Evolutionary conservation across 2,888 invertebrate species (phyloP).

Genomic region (Trichopria drosophilae): DNA sequence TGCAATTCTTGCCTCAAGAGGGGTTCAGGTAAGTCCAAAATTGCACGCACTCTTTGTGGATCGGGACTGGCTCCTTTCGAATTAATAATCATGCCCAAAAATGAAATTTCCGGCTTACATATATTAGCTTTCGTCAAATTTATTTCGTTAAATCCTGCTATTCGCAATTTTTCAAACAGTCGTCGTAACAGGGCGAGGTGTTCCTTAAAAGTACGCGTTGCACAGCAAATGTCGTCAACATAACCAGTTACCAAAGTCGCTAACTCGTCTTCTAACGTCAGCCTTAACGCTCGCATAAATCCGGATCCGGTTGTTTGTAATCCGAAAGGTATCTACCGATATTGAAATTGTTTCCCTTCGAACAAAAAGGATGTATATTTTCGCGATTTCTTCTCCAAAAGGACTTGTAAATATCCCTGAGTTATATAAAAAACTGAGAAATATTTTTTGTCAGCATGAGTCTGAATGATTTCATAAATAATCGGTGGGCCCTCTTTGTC

Average conservation of each 20-base stretch:
- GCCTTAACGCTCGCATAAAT: constrained; percentile 2
- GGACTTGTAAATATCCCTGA: constrained; percentile 17
- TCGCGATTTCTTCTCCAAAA: constrained; percentile 10
- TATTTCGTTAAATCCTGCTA: constrained; percentile 7
- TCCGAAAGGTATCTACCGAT: no score
- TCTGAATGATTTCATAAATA: constrained; percentile 13
- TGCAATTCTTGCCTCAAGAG: no score
- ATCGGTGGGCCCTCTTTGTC: constrained; percentile 10
- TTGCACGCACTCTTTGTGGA: constrained; percentile 2
- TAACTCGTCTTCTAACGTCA: constrained; percentile 3
- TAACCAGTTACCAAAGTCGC: background rate
- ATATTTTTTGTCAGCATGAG: constrained; percentile 8
- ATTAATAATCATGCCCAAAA: constrained; percentile 7
- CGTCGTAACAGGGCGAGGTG: constrained; percentile 1
- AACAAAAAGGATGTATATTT: constrained; percentile 17
- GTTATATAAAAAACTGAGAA: constrained; percentile 12
- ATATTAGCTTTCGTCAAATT: constrained; percentile 12
- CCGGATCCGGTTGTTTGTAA: constrained; percentile 2
- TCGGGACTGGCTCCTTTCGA: background rate
- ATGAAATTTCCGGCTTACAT: constrained; percentile 1
- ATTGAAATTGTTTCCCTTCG: constrained; percentile 13
- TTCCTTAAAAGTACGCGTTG: background rate
- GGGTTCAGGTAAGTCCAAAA: constrained; percentile 4
- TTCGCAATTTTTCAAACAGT: constrained; percentile 7
- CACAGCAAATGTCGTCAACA: constrained; percentile 7